These are phyloP conservation scores for Alouatta palliata DNA, from an alignment of 2,113 vertebrate species.

Conservation along the genomic window DNA sequence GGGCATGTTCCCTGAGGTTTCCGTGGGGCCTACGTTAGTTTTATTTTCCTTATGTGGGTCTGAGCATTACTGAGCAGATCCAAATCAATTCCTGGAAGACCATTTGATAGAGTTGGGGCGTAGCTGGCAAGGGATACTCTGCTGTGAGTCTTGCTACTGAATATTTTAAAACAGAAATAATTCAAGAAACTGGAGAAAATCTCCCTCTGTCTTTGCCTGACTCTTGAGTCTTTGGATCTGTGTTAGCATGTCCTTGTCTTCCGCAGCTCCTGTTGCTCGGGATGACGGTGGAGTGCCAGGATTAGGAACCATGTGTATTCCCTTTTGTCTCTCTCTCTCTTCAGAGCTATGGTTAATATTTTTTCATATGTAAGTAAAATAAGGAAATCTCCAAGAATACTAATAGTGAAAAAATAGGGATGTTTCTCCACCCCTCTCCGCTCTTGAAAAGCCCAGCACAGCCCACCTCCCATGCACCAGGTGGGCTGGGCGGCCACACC, in stretches of 20 bases:
- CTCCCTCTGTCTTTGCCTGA: background rate
- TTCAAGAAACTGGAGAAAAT: slow-evolving; percentile 1
- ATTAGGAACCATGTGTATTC: background rate
- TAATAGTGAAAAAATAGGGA: background rate
- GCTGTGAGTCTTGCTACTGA: slow-evolving; percentile 52
- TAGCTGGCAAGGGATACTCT: slow-evolving; percentile 34
- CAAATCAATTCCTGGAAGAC: slow-evolving; percentile 50
- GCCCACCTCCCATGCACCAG: background rate
- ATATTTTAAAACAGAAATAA: slow-evolving; percentile 56
- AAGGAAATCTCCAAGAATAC: background rate
- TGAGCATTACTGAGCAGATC: slow-evolving; percentile 36
- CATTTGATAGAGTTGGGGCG: background rate
- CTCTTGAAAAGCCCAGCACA: background rate
- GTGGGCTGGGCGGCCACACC: background rate
- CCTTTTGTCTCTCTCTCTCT: background rate
- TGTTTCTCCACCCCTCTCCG: rapidly evolving
- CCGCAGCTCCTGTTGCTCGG: background rate
- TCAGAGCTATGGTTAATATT: background rate
- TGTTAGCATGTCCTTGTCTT: background rate
- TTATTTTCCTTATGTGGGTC: slow-evolving; percentile 40
- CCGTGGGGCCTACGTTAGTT: background rate
- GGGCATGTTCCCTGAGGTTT: slow-evolving; percentile 7
- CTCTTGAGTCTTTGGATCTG: background rate
- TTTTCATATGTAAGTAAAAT: background rate
- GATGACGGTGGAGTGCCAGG: background rate